Percentiles rank a stretch among this genome's conserved stretches.
Evolutionary conservation across 2,797 vertebrate species (phyloP).

Genomic region (Cygnus olor): DNA sequence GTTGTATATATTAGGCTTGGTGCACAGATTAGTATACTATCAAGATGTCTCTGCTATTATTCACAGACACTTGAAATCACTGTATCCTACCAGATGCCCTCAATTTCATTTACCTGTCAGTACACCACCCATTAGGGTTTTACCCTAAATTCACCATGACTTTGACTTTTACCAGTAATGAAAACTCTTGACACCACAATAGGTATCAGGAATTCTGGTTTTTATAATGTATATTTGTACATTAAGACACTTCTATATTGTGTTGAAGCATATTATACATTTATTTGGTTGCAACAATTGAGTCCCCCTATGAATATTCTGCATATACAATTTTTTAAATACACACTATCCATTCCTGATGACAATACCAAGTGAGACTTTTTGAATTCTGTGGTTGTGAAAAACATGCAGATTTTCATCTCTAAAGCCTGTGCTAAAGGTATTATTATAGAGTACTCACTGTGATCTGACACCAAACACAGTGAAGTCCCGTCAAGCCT

Average conservation of each 20-base stretch:
- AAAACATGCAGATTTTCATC: neutral
- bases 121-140: neutral
- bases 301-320: neutral
- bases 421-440: neutral
- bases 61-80: neutral
- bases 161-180: neutral
- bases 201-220: neutral
- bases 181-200: neutral
- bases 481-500: constrained; percentile 93
- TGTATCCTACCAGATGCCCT: constrained; percentile 7
- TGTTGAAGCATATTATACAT: neutral
- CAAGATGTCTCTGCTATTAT: neutral
- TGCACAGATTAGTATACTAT: constrained; percentile 35
- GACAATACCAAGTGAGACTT: neutral
- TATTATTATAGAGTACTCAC: constrained; percentile 77
- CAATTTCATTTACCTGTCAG: neutral
- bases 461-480: constrained; percentile 96
- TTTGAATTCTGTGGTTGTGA: neutral
- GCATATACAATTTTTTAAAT: neutral
- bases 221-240: neutral
- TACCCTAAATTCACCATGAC: neutral
- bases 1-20: constrained; percentile 28
- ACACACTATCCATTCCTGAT: neutral
- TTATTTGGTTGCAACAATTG: neutral
- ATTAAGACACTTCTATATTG: neutral